Evolutionary conservation across 2,888 invertebrate genomes (phyloP).

Genomic region (Metalampra italica): DNA sequence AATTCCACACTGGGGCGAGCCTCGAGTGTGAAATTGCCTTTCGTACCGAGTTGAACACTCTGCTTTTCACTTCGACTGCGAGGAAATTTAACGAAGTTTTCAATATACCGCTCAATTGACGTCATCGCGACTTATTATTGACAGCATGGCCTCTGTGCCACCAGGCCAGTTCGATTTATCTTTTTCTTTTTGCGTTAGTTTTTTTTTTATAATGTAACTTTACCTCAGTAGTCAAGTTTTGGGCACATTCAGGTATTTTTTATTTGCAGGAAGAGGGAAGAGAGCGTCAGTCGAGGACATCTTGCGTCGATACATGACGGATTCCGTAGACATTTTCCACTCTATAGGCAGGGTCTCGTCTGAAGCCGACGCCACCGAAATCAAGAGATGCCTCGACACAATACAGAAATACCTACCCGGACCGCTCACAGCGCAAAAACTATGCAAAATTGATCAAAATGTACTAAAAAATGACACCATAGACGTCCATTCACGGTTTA

Average conservation of each 20-base stretch:
- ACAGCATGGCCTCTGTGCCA: not conserved
- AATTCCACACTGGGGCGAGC: too few relatives aligned
- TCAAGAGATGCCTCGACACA: constrained; percentile 27
- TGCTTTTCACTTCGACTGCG: too few relatives aligned
- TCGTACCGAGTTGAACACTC: too few relatives aligned
- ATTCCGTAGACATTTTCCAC: constrained; percentile 46
- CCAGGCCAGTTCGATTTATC: not conserved
- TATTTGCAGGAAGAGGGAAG: constrained; percentile 44
- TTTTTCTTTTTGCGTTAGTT: constrained; percentile 1
- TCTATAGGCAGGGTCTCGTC: constrained; percentile 42
- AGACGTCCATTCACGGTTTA: constrained; percentile 67
- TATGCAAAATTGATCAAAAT: constrained; percentile 71
- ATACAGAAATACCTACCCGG: constrained; percentile 65
- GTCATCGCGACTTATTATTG: too few relatives aligned
- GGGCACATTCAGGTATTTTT: constrained; percentile 72
- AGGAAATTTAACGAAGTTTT: too few relatives aligned
- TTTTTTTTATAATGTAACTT: constrained; percentile 3
- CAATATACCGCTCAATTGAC: too few relatives aligned
- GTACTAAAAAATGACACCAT: constrained; percentile 45
- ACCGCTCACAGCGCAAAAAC: constrained; percentile 82
- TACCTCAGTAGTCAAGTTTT: constrained; percentile 40
- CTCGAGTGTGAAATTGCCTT: too few relatives aligned
- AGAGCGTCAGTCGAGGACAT: constrained; percentile 15
- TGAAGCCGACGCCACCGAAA: constrained; percentile 36
- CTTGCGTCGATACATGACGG: constrained; percentile 33